Conservation (phyloP, 2,888 invertebrate species). For the Bugula neritina region DNA sequence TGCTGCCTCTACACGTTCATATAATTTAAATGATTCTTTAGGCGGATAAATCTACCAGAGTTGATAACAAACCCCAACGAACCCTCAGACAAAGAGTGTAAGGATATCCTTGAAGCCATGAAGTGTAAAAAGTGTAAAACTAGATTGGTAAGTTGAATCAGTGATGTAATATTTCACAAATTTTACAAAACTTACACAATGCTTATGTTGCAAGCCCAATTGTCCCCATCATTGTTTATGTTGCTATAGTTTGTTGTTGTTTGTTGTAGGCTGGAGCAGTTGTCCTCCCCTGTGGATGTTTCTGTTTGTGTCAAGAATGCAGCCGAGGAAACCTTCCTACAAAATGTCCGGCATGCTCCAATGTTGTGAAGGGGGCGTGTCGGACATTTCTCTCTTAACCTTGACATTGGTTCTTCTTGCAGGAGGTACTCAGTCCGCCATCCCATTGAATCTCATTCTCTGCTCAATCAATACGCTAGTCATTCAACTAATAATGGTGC, state of each 20-base stretch:
- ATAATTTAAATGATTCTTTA: neutral
- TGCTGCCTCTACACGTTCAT: neutral
- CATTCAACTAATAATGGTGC: no score
- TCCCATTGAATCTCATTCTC: no score
- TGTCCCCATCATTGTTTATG: no score
- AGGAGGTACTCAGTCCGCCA: no score
- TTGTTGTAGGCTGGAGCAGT: neutral
- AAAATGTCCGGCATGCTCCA: constrained; percentile 16
- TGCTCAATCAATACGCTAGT: no score
- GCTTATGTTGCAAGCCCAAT: no score
- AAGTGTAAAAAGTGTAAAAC: constrained; percentile 23
- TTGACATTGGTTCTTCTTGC: no score
- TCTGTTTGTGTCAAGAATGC: constrained; percentile 10
- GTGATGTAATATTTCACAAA: no score
- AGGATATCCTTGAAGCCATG: constrained; percentile 1
- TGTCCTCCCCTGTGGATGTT: constrained; percentile 3
- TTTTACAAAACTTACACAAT: no score
- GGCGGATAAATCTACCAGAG: constrained; percentile 13
- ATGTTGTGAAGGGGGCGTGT: constrained; percentile 16
- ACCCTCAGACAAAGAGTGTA: constrained; percentile 12
- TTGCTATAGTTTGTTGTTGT: no score
- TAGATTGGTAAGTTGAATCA: constrained; percentile 4
- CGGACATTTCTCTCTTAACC: constrained; percentile 10
- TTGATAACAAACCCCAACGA: constrained; percentile 21
- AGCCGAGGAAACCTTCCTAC: constrained; percentile 9